phyloP scores from a whole-genome alignment of 2,888 invertebrate species.

The Cordilura impudica region DNA sequence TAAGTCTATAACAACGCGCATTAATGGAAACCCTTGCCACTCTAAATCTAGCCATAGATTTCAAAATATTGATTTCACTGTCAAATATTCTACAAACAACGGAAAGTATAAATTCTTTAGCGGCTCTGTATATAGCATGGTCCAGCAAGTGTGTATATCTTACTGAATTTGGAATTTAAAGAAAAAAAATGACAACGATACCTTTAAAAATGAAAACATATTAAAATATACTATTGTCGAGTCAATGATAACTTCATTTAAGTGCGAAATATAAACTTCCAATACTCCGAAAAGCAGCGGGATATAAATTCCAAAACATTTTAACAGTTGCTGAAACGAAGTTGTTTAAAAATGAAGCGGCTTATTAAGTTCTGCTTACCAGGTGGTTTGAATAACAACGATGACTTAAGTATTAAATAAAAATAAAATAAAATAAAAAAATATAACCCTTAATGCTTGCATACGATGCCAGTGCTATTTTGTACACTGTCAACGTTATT shows the following conservation, averaged over 20 bases:
- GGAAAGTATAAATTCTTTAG: slow-evolving; percentile 1
- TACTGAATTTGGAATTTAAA: slow-evolving; percentile 9
- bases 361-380: slow-evolving; percentile 26
- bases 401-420: slow-evolving; percentile 15
- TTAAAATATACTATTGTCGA: slow-evolving; percentile 32
- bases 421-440: neutral
- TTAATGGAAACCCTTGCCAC: no score
- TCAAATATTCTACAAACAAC: no score
- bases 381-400: slow-evolving; percentile 40
- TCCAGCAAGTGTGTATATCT: neutral
- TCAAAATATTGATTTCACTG: no score
- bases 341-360: slow-evolving; percentile 10
- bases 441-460: neutral
- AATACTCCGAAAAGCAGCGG: slow-evolving; percentile 52
- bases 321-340: slow-evolving; percentile 41
- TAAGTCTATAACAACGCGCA: no score
- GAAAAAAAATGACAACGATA: slow-evolving; percentile 10
- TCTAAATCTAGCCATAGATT: no score
- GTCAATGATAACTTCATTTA: slow-evolving; percentile 56
- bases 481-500: slow-evolving; percentile 25
- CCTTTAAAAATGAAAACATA: neutral
- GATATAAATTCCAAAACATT: slow-evolving; percentile 35
- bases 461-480: slow-evolving; percentile 11
- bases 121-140: neutral
- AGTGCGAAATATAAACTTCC: slow-evolving; percentile 51